Base-by-base conservation (phyloP, 2,888 invertebrate species). In the Aphidoletes aphidimyza region DNA sequence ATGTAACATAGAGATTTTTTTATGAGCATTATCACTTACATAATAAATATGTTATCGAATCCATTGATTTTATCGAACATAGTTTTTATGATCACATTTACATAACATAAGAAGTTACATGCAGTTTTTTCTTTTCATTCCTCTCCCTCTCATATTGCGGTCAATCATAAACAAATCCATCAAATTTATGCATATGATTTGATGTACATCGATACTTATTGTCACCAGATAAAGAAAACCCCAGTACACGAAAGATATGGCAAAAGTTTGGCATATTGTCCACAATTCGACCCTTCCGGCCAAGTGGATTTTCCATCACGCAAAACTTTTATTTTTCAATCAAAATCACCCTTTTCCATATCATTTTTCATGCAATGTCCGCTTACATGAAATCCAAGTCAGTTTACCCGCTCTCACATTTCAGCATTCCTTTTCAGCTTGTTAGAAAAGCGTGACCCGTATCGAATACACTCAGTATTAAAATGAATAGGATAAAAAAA, bases 31-130 rank as follows among this genome's bases (percentile, higher is more conserved):
- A 54, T 54, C 54, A 54, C 26, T 22, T 26, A 30, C 69, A 69
- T 69, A 69, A 69, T 69, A 69, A 69, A 69, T 69, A 69, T 69
- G 69, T 69, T 69, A 69, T 69, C 69, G 30, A 2, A 69, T 69
- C 69, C 30, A 69, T 69, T 69, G 69, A 30, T 30, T 30, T 69
- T 22, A 26, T 54, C 22, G 54, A 54, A 54, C 69, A 69, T 69
- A 30, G 69, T 69, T 69, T 69, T 69, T 69, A 69, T 69, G 69
- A 69, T 14, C 69, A 26, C 2, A 69, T 69, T 69, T 69, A 30
- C 69, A 69, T 69, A 69, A 69, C 69, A 30, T n/a, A 30, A 69
- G 69, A 69, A 69, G 34, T 69, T 69, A 30, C 69, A 69, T 69
- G 30, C 69, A 69, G 14, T 69, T 34, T 54, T 54, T 22, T 47